Evolutionary conservation across 37 sponge, comb jelly and placozoan genomes (phyloP).

Genomic region (Crambe crambe): DNA sequence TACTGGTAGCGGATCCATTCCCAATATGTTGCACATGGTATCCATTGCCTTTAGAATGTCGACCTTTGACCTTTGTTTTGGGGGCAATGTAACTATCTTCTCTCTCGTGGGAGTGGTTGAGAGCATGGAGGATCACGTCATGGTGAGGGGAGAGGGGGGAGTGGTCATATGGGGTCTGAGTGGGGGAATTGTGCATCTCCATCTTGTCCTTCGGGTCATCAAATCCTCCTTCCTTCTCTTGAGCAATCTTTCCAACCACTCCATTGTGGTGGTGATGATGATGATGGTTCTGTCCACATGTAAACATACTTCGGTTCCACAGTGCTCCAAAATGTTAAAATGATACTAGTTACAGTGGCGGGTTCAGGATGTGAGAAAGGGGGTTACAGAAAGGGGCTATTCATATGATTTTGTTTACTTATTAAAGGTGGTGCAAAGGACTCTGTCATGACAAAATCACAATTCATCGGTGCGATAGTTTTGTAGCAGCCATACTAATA

Average conservation of each 20-base stretch:
- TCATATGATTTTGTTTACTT: too few species aligned
- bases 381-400: too few species aligned
- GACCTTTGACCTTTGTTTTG: not conserved
- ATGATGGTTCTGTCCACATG: too few species aligned
- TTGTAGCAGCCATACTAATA: too few species aligned
- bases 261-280: not conserved
- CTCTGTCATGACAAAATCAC: too few species aligned
- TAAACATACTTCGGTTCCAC: too few species aligned
- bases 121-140: not conserved
- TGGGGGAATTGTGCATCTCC: not conserved
- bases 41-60: not conserved
- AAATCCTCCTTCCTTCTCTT: not conserved
- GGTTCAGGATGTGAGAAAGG: too few species aligned
- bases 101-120: not conserved
- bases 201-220: not conserved
- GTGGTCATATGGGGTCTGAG: not conserved
- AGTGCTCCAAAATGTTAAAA: too few species aligned
- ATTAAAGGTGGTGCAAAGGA: too few species aligned
- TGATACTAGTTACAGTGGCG: too few species aligned
- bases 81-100: not conserved
- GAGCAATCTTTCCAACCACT: not conserved
- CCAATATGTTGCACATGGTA: not conserved
- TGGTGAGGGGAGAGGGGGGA: not conserved
- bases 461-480: too few species aligned
- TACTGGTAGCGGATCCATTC: not conserved